Percentiles rank a stretch among this genome's conserved stretches.
Conservation (phyloP, 2,888 invertebrate species). For the Ectemnius lituratus region DNA sequence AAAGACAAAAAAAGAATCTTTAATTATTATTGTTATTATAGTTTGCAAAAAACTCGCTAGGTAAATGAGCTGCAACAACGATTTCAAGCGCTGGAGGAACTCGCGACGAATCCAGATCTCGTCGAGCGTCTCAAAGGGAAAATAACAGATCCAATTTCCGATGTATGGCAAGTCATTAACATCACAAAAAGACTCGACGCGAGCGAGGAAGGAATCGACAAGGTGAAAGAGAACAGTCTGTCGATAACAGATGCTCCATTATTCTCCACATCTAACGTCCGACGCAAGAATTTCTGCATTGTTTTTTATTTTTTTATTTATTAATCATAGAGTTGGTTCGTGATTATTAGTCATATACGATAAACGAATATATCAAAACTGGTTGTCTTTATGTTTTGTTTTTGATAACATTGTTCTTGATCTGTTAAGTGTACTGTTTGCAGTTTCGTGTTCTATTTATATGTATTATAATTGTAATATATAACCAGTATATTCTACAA, state of each 20-base stretch:
- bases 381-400: not conserved
- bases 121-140: constrained; percentile 74
- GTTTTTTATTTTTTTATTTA: too few species aligned
- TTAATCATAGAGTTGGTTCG: too few species aligned
- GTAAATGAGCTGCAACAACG: constrained; percentile 74
- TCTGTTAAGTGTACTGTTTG: not conserved
- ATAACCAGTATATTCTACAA: too few species aligned
- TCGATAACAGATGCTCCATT: too few species aligned
- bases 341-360: too few species aligned
- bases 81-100: constrained; percentile 75
- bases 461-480: too few species aligned
- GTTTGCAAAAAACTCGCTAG: constrained; percentile 27
- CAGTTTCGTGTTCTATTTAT: not conserved
- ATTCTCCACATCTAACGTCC: too few species aligned
- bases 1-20: too few species aligned
- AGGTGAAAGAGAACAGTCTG: constrained; percentile 63
- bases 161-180: constrained; percentile 84
- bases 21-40: too few species aligned
- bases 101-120: constrained; percentile 77
- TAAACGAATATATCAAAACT: not conserved
- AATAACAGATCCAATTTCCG: constrained; percentile 78
- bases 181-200: constrained; percentile 83
- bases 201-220: constrained; percentile 81
- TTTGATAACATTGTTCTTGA: too few species aligned
- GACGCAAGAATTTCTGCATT: too few species aligned